A percentile compares a stretch with the other conserved stretches of the same genome.
Evolutionary conservation across 2,888 invertebrate species (phyloP).

Genomic region (Rotaria socialis): DNA sequence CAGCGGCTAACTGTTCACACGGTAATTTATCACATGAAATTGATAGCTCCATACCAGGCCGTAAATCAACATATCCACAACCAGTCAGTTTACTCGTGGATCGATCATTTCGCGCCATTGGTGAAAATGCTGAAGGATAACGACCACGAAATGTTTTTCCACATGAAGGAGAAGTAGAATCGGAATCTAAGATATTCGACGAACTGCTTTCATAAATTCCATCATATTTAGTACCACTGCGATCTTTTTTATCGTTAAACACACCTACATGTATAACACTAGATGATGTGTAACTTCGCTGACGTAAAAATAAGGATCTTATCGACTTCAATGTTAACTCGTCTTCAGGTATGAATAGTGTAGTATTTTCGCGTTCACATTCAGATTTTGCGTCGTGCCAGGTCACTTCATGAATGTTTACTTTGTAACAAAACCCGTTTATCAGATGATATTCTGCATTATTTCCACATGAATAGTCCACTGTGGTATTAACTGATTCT

Average conservation of each 20-base stretch:
- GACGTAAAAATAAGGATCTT: not conserved
- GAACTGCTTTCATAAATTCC: not conserved
- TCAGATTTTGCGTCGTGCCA: not conserved
- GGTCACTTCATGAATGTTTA: not conserved
- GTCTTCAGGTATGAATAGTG: not conserved
- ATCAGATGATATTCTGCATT: not conserved
- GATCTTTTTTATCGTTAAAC: not conserved
- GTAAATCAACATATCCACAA: not conserved
- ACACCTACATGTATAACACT: not conserved
- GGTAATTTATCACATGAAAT: not conserved
- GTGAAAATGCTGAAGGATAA: not conserved
- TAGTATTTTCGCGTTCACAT: not conserved
- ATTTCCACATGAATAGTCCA: not conserved
- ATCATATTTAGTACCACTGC: too few relatives aligned
- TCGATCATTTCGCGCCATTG: not conserved
- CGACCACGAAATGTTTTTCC: not conserved
- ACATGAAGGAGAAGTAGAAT: not conserved
- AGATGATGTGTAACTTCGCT: not conserved
- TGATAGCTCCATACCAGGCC: not conserved
- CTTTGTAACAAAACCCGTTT: not conserved
- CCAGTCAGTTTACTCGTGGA: not conserved
- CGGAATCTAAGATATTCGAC: not conserved
- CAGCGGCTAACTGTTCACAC: not conserved
- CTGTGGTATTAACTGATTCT: not conserved
- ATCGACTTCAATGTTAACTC: not conserved